phyloP scores from a whole-genome alignment of 2,888 invertebrate genomes.

The Cheiracanthium punctorium region DNA sequence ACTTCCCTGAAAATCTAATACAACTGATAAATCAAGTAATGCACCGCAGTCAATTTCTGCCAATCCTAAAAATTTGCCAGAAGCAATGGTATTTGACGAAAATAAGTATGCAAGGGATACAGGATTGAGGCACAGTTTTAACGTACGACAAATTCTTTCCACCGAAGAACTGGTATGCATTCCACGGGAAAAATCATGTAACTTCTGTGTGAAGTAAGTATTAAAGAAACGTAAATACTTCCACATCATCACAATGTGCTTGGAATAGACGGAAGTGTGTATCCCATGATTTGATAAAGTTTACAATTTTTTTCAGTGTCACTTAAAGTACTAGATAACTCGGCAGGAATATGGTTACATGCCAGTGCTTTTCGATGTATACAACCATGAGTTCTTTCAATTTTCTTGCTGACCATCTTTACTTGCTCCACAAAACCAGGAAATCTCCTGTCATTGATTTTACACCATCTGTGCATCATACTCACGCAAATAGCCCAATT shows the following conservation, averaged over 20 bases:
- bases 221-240: background rate
- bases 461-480: conserved; percentile 22
- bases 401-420: background rate
- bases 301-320: conserved; percentile 4
- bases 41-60: too few relatives aligned
- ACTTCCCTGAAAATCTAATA: too few relatives aligned
- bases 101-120: too few relatives aligned
- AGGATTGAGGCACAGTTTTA: too few relatives aligned
- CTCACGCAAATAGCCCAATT: background rate
- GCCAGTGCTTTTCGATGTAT: conserved; percentile 14
- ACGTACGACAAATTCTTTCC: too few relatives aligned
- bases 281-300: conserved; percentile 10
- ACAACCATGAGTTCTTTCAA: background rate
- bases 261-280: background rate
- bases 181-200: background rate
- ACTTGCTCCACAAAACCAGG: background rate
- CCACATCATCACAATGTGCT: background rate
- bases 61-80: too few relatives aligned
- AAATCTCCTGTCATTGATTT: background rate
- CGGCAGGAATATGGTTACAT: background rate
- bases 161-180: too few relatives aligned
- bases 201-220: conserved; percentile 21
- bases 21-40: too few relatives aligned
- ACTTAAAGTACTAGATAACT: background rate
- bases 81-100: too few relatives aligned